A percentile compares a stretch with the other conserved stretches of the same genome.
phyloP scores from a whole-genome alignment of 2,797 vertebrate genomes.

The Poecilia picta region DNA sequence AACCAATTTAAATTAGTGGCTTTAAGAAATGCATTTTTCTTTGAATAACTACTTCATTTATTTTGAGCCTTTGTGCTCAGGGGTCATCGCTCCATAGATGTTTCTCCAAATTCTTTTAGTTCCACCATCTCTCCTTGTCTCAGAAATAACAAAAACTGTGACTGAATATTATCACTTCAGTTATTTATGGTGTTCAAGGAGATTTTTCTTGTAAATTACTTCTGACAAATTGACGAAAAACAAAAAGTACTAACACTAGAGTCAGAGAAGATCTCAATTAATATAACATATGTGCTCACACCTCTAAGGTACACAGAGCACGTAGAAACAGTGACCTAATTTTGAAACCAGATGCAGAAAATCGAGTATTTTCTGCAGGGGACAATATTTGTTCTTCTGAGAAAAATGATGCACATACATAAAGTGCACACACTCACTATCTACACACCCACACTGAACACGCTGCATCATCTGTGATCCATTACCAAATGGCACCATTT shows the following conservation, averaged over 20 bases:
- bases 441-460: slow-evolving; percentile 36
- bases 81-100: not conserved
- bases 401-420: slow-evolving; percentile 9
- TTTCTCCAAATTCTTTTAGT: not conserved
- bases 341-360: slow-evolving; percentile 2
- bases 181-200: not conserved
- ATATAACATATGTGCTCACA: not conserved
- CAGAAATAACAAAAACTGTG: not conserved
- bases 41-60: not conserved
- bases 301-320: not conserved
- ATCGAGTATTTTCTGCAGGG: slow-evolving; percentile 5
- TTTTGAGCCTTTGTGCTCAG: not conserved
- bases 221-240: not conserved
- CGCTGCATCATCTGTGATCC: slow-evolving; percentile 54
- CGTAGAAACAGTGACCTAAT: not conserved
- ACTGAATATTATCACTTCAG: not conserved
- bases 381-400: slow-evolving; percentile 9
- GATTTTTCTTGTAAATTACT: not conserved
- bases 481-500: slow-evolving; percentile 44
- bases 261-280: not conserved
- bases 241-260: not conserved
- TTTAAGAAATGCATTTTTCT: not conserved
- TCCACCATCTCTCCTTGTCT: not conserved
- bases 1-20: not conserved
- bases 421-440: slow-evolving; percentile 14